Evolutionary conservation across 2,888 invertebrate species (phyloP), one percentile per base, ranked within the genome.

Genomic region (Agrenia bidenticulata): DNA sequence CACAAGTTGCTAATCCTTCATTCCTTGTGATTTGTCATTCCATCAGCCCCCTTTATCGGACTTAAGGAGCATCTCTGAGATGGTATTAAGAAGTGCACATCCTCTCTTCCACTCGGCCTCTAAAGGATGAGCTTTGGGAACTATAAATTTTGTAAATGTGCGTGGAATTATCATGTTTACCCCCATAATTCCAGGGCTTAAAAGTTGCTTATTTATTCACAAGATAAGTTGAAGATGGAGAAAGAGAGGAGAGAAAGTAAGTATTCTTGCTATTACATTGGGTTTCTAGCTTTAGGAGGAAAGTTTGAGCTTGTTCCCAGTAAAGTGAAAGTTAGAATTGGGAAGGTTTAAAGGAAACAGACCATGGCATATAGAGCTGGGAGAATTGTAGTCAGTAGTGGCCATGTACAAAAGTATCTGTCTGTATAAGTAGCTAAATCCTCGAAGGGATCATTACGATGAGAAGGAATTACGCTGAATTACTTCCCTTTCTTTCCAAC

Each of bases 381-480:
- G 5, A 32, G 32, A 32, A 32, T 32, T 7, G 32, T 11, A 32
- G 32, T n/a, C n/a, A n/a, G 11, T 32, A 4, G 5, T 32, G 32
- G 32, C 32, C 32, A 58, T 58, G 57, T 37, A 60, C 59, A 61
- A 58, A n/a, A 32, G 32, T 32, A 32, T 45, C 45, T 45, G 19
- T 17, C 19, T 15, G 45, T 45, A 64, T 68, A 71, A 71, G 71
- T 66, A 68, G 45, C 64, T 68, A 72, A 72, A 74, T 72, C 72
- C 72, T 74, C 70, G 32, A 65, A 72, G 74, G 72, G 74, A 74
- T 74, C 74, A 74, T 74, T 74, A 74, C 72, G 68, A 69, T 74
- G 72, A 72, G 67, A 65, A 67, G 67, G 67, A 71, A 69, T 72
- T 71, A 71, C 68, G 64, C 64, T 58, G 71, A 71, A 71, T 71